phyloP scores from a whole-genome alignment of 1,140 invertebrate genomes.

The Dendroctonus ponderosae region DNA sequence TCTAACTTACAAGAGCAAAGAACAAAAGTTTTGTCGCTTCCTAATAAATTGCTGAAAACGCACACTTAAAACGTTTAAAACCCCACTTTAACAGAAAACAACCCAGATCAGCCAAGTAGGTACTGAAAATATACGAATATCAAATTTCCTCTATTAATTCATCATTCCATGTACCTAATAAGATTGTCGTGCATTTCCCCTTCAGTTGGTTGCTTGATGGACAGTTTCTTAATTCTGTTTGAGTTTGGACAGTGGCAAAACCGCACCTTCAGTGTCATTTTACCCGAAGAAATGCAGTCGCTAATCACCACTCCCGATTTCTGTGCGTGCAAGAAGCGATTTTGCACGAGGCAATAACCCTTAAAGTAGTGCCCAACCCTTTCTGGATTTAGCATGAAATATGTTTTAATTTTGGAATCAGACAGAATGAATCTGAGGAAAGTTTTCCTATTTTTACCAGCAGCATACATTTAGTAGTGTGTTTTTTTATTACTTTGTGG shows the following conservation, averaged over 20 bases:
- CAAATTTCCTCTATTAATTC: constrained; percentile 2
- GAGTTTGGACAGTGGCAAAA: constrained; percentile 13
- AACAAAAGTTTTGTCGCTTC: too few relatives aligned
- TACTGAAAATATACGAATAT: constrained; percentile 14
- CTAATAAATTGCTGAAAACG: too few relatives aligned
- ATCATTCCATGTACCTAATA: neutral
- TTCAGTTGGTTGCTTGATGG: constrained; percentile 8
- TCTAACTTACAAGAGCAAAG: too few relatives aligned
- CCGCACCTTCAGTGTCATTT: constrained; percentile 26
- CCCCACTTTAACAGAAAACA: too few relatives aligned
- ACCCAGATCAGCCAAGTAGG: neutral
- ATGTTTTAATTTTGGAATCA: constrained; percentile 6
- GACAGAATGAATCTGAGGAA: too few relatives aligned
- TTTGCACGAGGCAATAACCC: constrained; percentile 27
- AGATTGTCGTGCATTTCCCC: constrained; percentile 1
- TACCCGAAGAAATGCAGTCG: constrained; percentile 24
- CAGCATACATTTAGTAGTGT: too few relatives aligned
- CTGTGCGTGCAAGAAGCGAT: constrained; percentile 10
- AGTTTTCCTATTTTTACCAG: too few relatives aligned
- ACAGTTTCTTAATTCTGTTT: constrained; percentile 25
- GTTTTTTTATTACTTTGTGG: too few relatives aligned
- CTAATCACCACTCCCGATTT: constrained; percentile 24
- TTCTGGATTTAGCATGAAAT: constrained; percentile 12
- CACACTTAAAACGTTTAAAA: too few relatives aligned
- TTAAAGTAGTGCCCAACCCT: constrained; percentile 17